Percentiles rank a stretch among this genome's conserved stretches.
phyloP scores from a whole-genome alignment of 2,113 vertebrate species.

The Leptobrachium leishanense region DNA sequence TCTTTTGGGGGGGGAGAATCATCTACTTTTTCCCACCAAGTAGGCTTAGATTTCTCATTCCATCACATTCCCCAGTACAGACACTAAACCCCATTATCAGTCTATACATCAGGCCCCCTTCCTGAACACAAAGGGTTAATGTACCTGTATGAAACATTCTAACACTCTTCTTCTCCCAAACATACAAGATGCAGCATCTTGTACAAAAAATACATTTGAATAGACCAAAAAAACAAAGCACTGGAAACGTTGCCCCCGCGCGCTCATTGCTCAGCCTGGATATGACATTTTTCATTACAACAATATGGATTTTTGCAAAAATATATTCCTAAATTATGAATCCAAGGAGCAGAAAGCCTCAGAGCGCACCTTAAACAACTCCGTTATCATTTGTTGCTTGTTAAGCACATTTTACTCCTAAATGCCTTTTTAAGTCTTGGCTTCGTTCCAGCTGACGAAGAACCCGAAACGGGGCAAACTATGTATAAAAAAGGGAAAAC shows the following conservation, averaged over 20 bases:
- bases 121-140: no score
- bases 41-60: no score
- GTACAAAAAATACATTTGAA: neutral
- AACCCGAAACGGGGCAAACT: no score
- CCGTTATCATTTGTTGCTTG: neutral
- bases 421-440: neutral
- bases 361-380: neutral
- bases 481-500: no score
- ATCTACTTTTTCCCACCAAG: no score
- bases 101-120: no score
- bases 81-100: no score
- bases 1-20: no score
- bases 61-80: no score
- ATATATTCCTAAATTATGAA: neutral
- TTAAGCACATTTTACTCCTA: neutral
- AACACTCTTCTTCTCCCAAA: neutral
- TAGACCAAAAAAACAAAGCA: neutral
- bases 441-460: neutral
- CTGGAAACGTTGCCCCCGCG: slow-evolving; percentile 50
- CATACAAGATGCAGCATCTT: neutral
- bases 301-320: slow-evolving; percentile 57
- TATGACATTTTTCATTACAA: slow-evolving; percentile 63
- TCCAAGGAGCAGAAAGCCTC: slow-evolving; percentile 6
- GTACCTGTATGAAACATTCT: no score
- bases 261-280: slow-evolving; percentile 58